Evolutionary conservation across 2,113 vertebrate species (phyloP).

Genomic region (Urocitellus parryii): DNA sequence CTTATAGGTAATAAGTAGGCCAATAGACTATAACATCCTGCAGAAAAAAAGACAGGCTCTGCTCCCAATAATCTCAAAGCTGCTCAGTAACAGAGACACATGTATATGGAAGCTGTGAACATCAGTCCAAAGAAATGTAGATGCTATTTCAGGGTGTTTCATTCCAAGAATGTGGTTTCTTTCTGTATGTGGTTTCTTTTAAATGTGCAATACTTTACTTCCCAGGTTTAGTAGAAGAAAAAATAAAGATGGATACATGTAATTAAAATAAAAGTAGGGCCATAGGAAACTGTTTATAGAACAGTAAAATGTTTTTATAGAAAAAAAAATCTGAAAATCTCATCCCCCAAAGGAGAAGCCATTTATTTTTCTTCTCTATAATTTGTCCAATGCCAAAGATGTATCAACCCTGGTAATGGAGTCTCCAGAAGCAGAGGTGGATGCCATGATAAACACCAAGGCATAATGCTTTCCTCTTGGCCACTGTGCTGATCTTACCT

Average conservation of each 20-base stretch:
- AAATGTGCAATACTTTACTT: slow-evolving; percentile 69
- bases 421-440: background rate
- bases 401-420: background rate
- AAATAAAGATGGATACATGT: slow-evolving; percentile 79
- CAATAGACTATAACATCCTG: background rate
- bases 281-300: slow-evolving; percentile 82
- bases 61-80: background rate
- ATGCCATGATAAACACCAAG: background rate
- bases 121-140: slow-evolving; percentile 25
- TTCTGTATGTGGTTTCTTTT: slow-evolving; percentile 78
- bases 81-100: background rate
- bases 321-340: slow-evolving; percentile 44
- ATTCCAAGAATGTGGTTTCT: slow-evolving; percentile 74
- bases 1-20: background rate
- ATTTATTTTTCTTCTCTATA: slow-evolving; percentile 39
- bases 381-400: background rate
- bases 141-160: slow-evolving; percentile 58
- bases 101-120: background rate
- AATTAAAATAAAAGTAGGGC: slow-evolving; percentile 81
- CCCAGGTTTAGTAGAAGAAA: slow-evolving; percentile 71
- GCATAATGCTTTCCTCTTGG: background rate
- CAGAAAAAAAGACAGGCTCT: background rate
- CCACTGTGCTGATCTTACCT: background rate
- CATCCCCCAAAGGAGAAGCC: background rate
- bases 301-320: slow-evolving; percentile 68